Base-by-base conservation (phyloP, 2,888 invertebrate species). In the Trissonchulus latispiculum region DNA sequence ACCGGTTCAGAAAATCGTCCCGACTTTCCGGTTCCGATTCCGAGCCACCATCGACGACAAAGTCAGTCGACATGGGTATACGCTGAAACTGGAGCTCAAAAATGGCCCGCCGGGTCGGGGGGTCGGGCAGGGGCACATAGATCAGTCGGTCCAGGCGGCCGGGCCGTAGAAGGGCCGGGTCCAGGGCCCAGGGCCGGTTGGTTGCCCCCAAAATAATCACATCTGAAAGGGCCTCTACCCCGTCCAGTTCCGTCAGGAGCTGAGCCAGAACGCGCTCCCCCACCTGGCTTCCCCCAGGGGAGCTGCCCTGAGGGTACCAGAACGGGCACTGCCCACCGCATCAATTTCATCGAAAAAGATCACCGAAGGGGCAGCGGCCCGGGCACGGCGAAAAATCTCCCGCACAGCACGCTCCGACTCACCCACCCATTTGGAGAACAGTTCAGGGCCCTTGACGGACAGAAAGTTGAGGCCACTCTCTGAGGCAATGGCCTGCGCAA, bases 341-440 rank as follows among this genome's bases (percentile, higher is more conserved):
- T 99, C 99, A 83, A 99, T 99, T 88, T 99, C 99, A 86, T 99
- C 99, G 83, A 99, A 99, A 88, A 99, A 99, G 77, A 99, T 96
- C 36, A 99, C 88, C 82, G 99, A 99, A 0, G 99, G 99, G 84
- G 99, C 99, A 87, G 99, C 99, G 79, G 94, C 23, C 75, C 88
- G 86, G n/a, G 99, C 99, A 99, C 99, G 99, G 0, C 99, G 97
- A 80, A 99, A 99, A 31, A 99, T 88, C 85, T 99, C 99, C 78
- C 99, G 87, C 3, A 96, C 99, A 99, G 99, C 99, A 78, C 99
- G 88, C 1, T 97, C 97, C 36, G 99, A 99, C 86, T 99, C 99
- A 72, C 99, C 99, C 82, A 99, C 99, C 84, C 97, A 99, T 85
- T 99, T 99, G 85, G 99, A 99, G 0, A 99, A 99, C 79, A 99